Evolutionary conservation across 2,888 invertebrate genomes (phyloP).

Genomic region (Psylliodes chrysocephalus): DNA sequence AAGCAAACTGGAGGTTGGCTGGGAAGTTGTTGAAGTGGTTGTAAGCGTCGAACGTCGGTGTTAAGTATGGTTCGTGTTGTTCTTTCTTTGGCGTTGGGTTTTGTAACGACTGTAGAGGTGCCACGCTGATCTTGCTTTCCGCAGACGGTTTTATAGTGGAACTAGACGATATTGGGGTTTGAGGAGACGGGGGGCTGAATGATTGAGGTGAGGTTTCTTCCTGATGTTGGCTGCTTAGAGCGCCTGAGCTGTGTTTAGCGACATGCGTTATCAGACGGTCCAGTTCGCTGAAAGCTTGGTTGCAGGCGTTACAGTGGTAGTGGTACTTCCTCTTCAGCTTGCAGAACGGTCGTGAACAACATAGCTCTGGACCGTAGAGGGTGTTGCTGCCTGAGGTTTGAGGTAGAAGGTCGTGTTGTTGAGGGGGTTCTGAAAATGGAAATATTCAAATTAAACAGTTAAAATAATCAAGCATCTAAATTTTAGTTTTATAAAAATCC

Average conservation of each 20-base stretch:
- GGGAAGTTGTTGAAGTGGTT: conserved; percentile 62
- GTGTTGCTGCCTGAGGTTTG: conserved; percentile 61
- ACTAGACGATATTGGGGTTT: conserved; percentile 54
- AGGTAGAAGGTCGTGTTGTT: conserved; percentile 20
- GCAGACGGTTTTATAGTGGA: conserved; percentile 43
- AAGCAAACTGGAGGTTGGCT: conserved; percentile 62
- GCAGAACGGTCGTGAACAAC: conserved; percentile 82
- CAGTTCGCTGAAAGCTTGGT: conserved; percentile 81
- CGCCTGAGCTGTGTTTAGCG: conserved; percentile 74
- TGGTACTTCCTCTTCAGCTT: conserved; percentile 82
- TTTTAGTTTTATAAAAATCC: too few relatives aligned
- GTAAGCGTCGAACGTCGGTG: conserved; percentile 62
- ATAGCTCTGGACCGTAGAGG: conserved; percentile 72
- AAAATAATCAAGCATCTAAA: too few relatives aligned
- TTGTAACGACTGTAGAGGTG: conserved; percentile 61
- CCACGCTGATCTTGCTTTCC: conserved; percentile 61
- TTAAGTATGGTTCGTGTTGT: conserved; percentile 49
- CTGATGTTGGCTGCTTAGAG: conserved; percentile 65
- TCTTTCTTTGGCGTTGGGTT: conserved; percentile 51
- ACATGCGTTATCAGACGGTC: conserved; percentile 76
- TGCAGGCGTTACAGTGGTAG: conserved; percentile 83
- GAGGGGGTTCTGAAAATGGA: conserved; percentile 42
- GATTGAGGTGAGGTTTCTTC: conserved; percentile 53
- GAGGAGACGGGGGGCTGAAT: conserved; percentile 44
- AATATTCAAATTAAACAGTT: too few relatives aligned